These are phyloP conservation scores for Chaetoderma sp. DNA, from an alignment of 2,888 invertebrate genomes.

Conservation along the genomic window DNA sequence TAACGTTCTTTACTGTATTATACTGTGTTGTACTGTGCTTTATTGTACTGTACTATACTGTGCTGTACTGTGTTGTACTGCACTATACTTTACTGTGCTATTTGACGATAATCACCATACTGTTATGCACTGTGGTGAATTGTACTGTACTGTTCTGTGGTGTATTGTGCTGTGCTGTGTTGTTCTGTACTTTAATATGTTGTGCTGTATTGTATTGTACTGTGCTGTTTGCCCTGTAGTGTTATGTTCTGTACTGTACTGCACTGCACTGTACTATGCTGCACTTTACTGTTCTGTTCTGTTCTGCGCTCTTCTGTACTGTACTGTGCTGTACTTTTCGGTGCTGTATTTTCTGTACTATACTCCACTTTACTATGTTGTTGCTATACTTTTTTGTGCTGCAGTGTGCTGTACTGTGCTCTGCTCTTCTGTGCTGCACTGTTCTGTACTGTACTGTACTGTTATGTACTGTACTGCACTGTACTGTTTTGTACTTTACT, in stretches of 20 bases:
- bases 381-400: slow-evolving; percentile 19
- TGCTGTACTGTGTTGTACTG: slow-evolving; percentile 17
- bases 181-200: no score
- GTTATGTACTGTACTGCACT: slow-evolving; percentile 18
- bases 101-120: no score
- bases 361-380: slow-evolving; percentile 25
- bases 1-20: no score
- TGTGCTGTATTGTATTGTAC: no score
- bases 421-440: slow-evolving; percentile 22
- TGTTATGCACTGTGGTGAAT: slow-evolving; percentile 9
- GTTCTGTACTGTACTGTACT: slow-evolving; percentile 29
- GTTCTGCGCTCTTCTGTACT: slow-evolving; percentile 20
- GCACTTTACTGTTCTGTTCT: no score
- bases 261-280: no score
- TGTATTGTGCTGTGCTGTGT: slow-evolving; percentile 6
- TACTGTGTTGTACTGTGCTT: no score
- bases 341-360: slow-evolving; percentile 16
- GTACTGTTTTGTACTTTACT: slow-evolving; percentile 6
- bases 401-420: slow-evolving; percentile 30
- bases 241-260: no score
- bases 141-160: slow-evolving; percentile 20
- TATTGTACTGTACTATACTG: neutral
- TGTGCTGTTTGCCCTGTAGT: no score
- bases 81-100: slow-evolving; percentile 19
- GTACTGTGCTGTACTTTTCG: slow-evolving; percentile 20